These are phyloP conservation scores for Cryptomyrus ogoouensis DNA, from an alignment of 2,113 vertebrate species.

Conservation along the genomic window DNA sequence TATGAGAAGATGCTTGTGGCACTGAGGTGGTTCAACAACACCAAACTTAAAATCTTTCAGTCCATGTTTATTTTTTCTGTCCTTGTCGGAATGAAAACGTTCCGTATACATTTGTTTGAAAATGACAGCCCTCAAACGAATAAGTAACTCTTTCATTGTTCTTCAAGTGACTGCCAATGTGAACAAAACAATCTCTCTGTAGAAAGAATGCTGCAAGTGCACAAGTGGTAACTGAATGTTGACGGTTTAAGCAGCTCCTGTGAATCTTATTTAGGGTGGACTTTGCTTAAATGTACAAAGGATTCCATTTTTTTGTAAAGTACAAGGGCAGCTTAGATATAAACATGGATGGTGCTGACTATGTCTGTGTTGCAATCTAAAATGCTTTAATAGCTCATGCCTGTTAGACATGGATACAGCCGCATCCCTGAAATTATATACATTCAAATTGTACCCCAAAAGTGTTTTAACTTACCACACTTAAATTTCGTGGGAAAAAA, in stretches of 20 bases:
- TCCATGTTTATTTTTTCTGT: slow-evolving; percentile 30
- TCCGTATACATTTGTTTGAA: slow-evolving; percentile 26
- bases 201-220: not conserved
- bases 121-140: not conserved
- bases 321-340: slow-evolving; percentile 9
- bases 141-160: not conserved
- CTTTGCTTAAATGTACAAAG: slow-evolving; percentile 1
- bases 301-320: slow-evolving; percentile 1
- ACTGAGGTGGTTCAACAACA: not conserved
- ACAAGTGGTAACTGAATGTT: slow-evolving; percentile 2
- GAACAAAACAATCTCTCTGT: slow-evolving; percentile 5
- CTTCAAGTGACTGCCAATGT: not conserved
- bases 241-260: not conserved
- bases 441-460: not conserved
- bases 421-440: not conserved
- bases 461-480: not conserved
- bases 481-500: not conserved
- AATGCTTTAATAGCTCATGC: not conserved
- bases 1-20: not conserved
- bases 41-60: slow-evolving; percentile 27
- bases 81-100: slow-evolving; percentile 28
- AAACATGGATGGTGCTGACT: not conserved
- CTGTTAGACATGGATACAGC: not conserved
- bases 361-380: not conserved
- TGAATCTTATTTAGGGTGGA: not conserved